Evolutionary conservation across 2,888 invertebrate genomes (phyloP), one percentile per base, ranked within the genome.

Genomic region (Clistopyga incitator): DNA sequence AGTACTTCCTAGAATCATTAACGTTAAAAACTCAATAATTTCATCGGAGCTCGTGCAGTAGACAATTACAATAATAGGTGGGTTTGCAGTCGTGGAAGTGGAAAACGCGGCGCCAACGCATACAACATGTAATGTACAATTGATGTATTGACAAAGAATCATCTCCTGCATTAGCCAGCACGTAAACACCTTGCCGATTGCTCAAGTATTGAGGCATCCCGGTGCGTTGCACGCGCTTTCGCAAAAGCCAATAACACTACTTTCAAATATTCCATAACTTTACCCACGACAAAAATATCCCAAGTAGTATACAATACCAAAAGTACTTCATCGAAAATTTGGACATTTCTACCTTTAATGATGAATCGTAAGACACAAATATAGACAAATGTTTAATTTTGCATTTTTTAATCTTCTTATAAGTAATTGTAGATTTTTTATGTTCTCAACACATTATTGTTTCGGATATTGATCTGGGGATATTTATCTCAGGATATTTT

Each of bases 61-160:
- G 52, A 18, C 20, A 65, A 23, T 20, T 29, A 25, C n/a, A n/a
- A n/a, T n/a, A n/a, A n/a, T n/a, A n/a, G 18, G 38, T 18, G 23
- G 56, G 25, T 70, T 71, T 15, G 71, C n/a, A 42, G 54, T 70
- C 45, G 38, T 71, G 3, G 42, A 71, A 8, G 54, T 71, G n/a
- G n/a, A 54, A 59, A 59, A 11, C 11, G 42, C 50, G 25, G 56
- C 29, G 20, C 72, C 59, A 47, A 61, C 72, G 47, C 59, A 8
- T 18, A 10, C 13, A 15, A 1, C 29, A 25, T 8, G 6, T 52
- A 34, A 56, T 45, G 38, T 42, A 74, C 67, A 59, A 71, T 71
- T 71, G 65, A 76, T 56, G 76, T 54, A 81, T 76, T 56, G 71
- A 65, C 76, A 34, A 54, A 80, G 68, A 80, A 65, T 45, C 70